These are phyloP conservation scores for Habroteleia sp. DNA, from an alignment of 2,888 invertebrate species.

Conservation along the genomic window DNA sequence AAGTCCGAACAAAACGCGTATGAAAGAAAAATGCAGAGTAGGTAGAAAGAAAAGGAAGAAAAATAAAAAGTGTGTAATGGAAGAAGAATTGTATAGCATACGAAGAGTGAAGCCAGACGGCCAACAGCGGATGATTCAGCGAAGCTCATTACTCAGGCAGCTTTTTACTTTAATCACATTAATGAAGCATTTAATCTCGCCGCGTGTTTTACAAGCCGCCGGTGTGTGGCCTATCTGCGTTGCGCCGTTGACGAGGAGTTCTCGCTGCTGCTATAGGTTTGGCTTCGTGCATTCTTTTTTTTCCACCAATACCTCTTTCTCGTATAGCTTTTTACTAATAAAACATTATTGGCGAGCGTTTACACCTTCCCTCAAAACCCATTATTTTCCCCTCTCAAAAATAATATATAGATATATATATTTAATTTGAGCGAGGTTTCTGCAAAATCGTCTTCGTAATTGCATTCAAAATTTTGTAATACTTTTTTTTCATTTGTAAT, in stretches of 20 bases:
- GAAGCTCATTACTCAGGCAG: constrained; percentile 79
- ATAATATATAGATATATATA: constrained; percentile 39
- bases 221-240: constrained; percentile 78
- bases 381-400: constrained; percentile 30
- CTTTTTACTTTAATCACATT: constrained; percentile 81
- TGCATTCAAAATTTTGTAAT: constrained; percentile 7
- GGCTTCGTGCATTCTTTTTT: constrained; percentile 61
- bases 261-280: constrained; percentile 63
- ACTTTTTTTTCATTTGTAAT: constrained; percentile 5
- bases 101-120: constrained; percentile 64
- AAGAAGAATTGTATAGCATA: constrained; percentile 62
- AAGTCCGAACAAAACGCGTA: constrained; percentile 49
- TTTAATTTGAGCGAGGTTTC: not conserved
- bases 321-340: constrained; percentile 73
- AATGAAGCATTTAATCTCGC: constrained; percentile 81
- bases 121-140: constrained; percentile 76
- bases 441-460: not conserved
- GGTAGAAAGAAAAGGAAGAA: constrained; percentile 34
- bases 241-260: constrained; percentile 75
- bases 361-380: constrained; percentile 72
- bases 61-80: constrained; percentile 58
- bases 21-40: constrained; percentile 44
- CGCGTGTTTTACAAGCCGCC: constrained; percentile 80
- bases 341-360: constrained; percentile 75
- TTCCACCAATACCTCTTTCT: constrained; percentile 65